These are phyloP conservation scores for Agapostemon virescens DNA, from an alignment of 2,888 invertebrate species.

Conservation along the genomic window DNA sequence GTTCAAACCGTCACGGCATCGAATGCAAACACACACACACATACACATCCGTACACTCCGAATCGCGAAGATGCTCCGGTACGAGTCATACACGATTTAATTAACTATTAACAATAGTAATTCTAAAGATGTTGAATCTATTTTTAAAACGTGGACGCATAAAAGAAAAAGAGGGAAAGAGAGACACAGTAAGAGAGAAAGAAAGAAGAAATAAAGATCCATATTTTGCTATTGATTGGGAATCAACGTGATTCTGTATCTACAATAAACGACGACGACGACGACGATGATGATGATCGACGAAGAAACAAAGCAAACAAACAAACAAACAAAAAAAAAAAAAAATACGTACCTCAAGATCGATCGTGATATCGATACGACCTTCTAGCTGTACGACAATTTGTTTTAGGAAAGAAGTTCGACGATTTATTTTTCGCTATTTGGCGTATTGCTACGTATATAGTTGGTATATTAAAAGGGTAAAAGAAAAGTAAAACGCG, in stretches of 20 bases:
- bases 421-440: constrained; percentile 77
- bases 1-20: constrained; percentile 51
- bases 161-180: constrained; percentile 13
- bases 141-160: constrained; percentile 77
- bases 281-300: constrained; percentile 74
- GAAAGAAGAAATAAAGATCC: constrained; percentile 69
- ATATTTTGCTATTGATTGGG: constrained; percentile 78
- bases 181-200: constrained; percentile 49
- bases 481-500: constrained; percentile 23
- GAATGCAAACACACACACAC: no score
- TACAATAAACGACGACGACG: constrained; percentile 69
- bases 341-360: constrained; percentile 78
- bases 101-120: constrained; percentile 75
- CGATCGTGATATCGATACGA: constrained; percentile 78
- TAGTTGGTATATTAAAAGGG: constrained; percentile 54
- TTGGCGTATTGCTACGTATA: constrained; percentile 68
- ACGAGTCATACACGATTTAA: constrained; percentile 72
- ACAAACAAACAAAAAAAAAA: no score
- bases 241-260: constrained; percentile 68
- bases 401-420: constrained; percentile 71
- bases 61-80: constrained; percentile 60
- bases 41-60: no score
- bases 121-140: constrained; percentile 79
- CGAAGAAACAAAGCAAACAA: constrained; percentile 20
- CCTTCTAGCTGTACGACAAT: constrained; percentile 76